These are phyloP conservation scores for Sinohyriopsis cumingii DNA, from an alignment of 2,888 invertebrate genomes.

Conservation along the genomic window DNA sequence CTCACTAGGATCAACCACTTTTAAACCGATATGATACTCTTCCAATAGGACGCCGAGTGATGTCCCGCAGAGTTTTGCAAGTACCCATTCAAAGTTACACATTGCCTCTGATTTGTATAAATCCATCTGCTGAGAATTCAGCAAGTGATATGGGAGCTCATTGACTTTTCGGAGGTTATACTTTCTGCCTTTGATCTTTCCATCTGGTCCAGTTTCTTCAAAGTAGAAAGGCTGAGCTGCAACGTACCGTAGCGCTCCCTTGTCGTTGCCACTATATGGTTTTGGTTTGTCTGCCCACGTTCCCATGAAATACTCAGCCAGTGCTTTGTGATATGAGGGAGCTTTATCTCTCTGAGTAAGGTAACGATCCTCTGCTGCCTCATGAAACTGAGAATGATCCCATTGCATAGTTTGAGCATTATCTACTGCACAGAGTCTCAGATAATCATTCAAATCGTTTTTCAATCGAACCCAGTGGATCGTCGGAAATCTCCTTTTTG, in stretches of 20 bases:
- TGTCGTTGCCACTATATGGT: constrained; percentile 56
- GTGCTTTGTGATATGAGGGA: constrained; percentile 68
- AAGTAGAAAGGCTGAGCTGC: constrained; percentile 56
- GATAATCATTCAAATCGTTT: constrained; percentile 49
- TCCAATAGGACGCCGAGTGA: constrained; percentile 84
- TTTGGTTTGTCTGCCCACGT: constrained; percentile 60
- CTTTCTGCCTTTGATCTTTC: constrained; percentile 40
- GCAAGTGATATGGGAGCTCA: constrained; percentile 86
- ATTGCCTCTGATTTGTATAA: constrained; percentile 80
- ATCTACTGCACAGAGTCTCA: constrained; percentile 55
- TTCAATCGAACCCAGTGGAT: constrained; percentile 60
- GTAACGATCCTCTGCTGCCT: constrained; percentile 80
- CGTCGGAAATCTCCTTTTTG: constrained; percentile 59
- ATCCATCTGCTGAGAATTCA: constrained; percentile 75
- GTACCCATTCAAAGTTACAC: constrained; percentile 84
- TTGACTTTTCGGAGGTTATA: constrained; percentile 86
- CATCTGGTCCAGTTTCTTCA: constrained; percentile 36
- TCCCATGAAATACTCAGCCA: constrained; percentile 69
- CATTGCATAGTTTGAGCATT: constrained; percentile 75
- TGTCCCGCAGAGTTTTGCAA: constrained; percentile 85
- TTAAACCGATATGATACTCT: constrained; percentile 78
- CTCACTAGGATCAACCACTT: constrained; percentile 57
- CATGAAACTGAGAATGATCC: constrained; percentile 78
- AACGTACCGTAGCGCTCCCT: constrained; percentile 45
- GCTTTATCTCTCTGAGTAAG: constrained; percentile 66